Evolutionary conservation across 2,113 vertebrate genomes (phyloP).

Genomic region (Semicossyphus pulcher): DNA sequence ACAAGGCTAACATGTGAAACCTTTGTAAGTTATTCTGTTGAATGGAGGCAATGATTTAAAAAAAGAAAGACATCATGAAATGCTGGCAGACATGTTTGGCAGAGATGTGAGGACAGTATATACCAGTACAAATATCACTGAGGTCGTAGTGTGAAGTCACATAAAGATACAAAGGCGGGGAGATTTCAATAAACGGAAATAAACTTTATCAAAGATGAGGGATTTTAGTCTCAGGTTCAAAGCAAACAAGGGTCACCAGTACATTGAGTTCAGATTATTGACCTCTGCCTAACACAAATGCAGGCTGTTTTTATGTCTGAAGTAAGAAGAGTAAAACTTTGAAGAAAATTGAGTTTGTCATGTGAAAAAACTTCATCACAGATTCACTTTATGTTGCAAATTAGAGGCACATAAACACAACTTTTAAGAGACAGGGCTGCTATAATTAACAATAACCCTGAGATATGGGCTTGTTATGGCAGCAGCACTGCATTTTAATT

Average conservation of each 20-base stretch:
- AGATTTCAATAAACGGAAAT: neutral
- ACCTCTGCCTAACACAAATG: neutral
- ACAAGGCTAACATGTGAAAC: neutral
- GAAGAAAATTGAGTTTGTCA: neutral
- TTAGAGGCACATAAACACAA: neutral
- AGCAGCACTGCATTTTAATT: neutral
- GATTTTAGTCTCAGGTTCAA: slow-evolving; percentile 9
- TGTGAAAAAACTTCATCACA: neutral
- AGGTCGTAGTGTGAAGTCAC: slow-evolving; percentile 2
- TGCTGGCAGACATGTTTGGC: neutral
- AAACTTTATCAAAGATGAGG: neutral
- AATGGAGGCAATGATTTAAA: neutral
- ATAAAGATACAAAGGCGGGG: neutral
- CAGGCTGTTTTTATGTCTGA: too few relatives aligned
- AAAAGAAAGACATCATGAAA: neutral
- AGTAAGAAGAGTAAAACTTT: neutral
- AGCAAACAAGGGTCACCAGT: neutral
- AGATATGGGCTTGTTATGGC: neutral
- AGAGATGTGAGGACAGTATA: neutral
- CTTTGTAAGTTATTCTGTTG: neutral
- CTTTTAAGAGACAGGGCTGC: neutral
- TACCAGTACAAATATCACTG: neutral
- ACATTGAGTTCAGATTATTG: slow-evolving; percentile 6
- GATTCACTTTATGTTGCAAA: neutral
- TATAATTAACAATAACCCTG: neutral